Base-by-base conservation (phyloP, 2,113 vertebrate species). In the Lepidothrix coronata region DNA sequence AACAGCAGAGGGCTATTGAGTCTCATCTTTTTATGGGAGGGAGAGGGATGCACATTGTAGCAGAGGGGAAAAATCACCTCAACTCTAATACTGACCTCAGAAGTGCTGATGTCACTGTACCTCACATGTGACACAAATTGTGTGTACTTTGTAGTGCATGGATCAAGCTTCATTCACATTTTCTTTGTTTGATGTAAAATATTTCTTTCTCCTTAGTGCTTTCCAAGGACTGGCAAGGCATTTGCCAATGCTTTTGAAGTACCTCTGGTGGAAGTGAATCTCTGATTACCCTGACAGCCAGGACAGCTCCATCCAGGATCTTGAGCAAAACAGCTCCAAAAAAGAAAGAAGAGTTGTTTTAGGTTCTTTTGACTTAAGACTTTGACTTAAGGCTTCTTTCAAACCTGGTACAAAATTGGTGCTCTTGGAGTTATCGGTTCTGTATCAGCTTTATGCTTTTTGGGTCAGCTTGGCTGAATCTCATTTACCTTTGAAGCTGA, bases 181-280 rank as follows among this genome's bases (percentile, higher is more conserved):
- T 81, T 48, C 10, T 52, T 75, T 62, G 33, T 62, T 52, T 54
- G 57, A 28, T 68, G 33, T 68, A 35, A 88, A 76, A 33, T 74
- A 27, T 22, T 79, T 73, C 15, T 66, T 79, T 83, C 16, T 52
- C 35, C 48, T 44, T 58, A 35, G 31, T 28, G 31, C 52, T 71
- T 54, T 82, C 62, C 49, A 62, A 71, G 66, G 66, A 44, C 31
- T 54, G 61, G 25, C 52, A 86, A 43, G 39, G 48, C 68, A 55
- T 79, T 72, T 91, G 54, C 59, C 85, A 67, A 68, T 48, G 58
- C 30, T 86, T 82, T 75, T 61, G 44, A 63, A 89, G 54, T 91
- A 66, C 16, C 37, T 63, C 28, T 2, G 2, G 28, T 76, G 44
- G 54, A 73, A 89, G 12, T 48, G 48, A 76, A 49, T 79, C 23